A percentile compares a stretch with the other conserved stretches of the same genome.
These are phyloP conservation scores for Dendrolimus punctatus DNA, from an alignment of 1,140 invertebrate genomes.

Conservation along the genomic window DNA sequence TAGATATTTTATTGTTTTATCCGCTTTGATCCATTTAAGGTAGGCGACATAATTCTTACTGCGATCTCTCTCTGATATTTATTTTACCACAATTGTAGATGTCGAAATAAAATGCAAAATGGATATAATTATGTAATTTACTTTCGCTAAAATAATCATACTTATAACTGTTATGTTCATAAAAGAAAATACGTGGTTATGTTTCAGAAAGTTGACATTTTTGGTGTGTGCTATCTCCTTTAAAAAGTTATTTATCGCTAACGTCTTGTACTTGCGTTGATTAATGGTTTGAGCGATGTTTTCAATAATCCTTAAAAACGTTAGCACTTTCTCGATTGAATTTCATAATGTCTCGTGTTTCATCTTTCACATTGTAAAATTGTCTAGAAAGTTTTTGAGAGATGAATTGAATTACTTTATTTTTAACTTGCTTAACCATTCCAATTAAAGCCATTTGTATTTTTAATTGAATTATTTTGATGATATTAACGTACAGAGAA, in stretches of 20 bases:
- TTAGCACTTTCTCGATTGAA: conserved; percentile 23
- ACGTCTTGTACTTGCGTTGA: conserved; percentile 26
- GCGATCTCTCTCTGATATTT: too few species aligned
- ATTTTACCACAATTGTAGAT: conserved; percentile 1
- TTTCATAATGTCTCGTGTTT: conserved; percentile 3
- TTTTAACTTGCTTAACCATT: too few species aligned
- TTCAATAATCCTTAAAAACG: conserved; percentile 22
- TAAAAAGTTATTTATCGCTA: conserved; percentile 26
- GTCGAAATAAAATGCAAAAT: neutral
- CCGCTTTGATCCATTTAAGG: conserved; percentile 12
- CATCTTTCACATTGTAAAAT: conserved; percentile 4
- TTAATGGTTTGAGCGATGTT: conserved; percentile 30
- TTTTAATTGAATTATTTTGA: too few species aligned
- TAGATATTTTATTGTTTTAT: conserved; percentile 29
- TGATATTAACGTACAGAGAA: too few species aligned
- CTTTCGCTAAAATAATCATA: conserved; percentile 2
- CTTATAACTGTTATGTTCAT: too few species aligned
- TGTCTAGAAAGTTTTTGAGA: too few species aligned
- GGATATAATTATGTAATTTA: conserved; percentile 3
- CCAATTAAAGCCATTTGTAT: too few species aligned
- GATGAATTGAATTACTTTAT: neutral
- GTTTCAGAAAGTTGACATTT: conserved; percentile 4
- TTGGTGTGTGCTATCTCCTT: conserved; percentile 22
- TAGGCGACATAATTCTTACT: conserved; percentile 4
- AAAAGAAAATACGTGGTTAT: too few species aligned